Evolutionary conservation across 2,888 invertebrate genomes (phyloP).

Genomic region (Scaeva pyrastri): DNA sequence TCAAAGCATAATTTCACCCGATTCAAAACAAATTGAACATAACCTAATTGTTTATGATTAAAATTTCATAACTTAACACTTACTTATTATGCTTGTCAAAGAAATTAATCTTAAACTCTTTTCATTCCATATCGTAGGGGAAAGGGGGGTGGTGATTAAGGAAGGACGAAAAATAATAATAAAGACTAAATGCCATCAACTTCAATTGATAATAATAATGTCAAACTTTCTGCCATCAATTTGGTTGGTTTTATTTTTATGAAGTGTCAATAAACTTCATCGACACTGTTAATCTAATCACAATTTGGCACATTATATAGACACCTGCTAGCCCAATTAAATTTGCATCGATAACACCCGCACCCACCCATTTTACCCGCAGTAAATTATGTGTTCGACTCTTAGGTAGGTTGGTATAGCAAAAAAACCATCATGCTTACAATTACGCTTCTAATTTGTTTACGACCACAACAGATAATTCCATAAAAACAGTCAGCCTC

Average conservation of each 20-base stretch:
- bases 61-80: too few species aligned
- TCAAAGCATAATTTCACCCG: too few species aligned
- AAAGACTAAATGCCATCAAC: background rate
- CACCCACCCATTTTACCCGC: background rate
- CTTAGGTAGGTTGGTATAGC: too few species aligned
- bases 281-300: conserved; percentile 27
- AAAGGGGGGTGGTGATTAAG: too few species aligned
- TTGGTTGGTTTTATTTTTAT: conserved; percentile 15
- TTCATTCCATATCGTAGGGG: background rate
- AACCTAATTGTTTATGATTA: too few species aligned
- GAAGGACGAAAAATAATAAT: background rate
- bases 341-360: conserved; percentile 40
- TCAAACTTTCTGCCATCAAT: background rate
- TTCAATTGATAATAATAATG: background rate
- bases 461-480: conserved; percentile 61
- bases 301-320: conserved; percentile 43
- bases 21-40: too few species aligned
- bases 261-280: conserved; percentile 36
- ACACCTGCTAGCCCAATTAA: conserved; percentile 43
- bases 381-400: background rate
- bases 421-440: conserved; percentile 6
- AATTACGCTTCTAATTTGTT: conserved; percentile 71
- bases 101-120: too few species aligned
- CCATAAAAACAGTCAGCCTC: conserved; percentile 31
- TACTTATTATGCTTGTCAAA: too few species aligned